phyloP scores from a whole-genome alignment of 2,113 vertebrate genomes.

The Vulpes lagopus region DNA sequence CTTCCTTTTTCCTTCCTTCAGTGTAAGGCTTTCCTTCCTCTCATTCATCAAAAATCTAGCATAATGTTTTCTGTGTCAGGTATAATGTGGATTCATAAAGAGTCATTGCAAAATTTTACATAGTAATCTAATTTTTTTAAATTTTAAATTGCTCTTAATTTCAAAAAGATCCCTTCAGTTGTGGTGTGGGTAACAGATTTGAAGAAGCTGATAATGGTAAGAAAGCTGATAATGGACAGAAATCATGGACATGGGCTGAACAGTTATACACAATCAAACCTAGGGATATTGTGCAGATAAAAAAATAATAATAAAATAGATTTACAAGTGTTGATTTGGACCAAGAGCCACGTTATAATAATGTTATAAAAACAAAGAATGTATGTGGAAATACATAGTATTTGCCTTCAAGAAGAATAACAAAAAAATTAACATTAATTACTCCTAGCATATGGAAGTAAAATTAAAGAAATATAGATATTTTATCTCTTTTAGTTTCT shows the following conservation, averaged over 20 bases:
- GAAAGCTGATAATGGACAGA: background rate
- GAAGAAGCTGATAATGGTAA: background rate
- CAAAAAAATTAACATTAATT: background rate
- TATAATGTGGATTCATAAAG: background rate
- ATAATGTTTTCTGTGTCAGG: background rate
- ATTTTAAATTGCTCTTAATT: background rate
- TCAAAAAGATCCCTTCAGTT: background rate
- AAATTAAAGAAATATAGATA: background rate
- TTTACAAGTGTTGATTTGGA: background rate
- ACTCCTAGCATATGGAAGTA: background rate
- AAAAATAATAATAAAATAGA: background rate
- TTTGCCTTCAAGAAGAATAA: background rate
- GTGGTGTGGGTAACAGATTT: background rate
- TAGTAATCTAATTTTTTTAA: background rate
- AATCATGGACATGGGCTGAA: background rate
- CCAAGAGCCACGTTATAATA: background rate
- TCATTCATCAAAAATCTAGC: background rate
- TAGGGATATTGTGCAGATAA: background rate
- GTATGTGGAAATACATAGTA: background rate
- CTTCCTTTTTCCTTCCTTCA: background rate
- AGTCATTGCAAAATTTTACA: background rate
- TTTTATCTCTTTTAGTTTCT: slow-evolving; percentile 37
- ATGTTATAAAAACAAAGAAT: background rate
- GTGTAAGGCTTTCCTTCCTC: background rate
- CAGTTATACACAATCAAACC: background rate